Conservation (phyloP, 2,888 invertebrate genomes). For the Tetragonisca angustula region DNA sequence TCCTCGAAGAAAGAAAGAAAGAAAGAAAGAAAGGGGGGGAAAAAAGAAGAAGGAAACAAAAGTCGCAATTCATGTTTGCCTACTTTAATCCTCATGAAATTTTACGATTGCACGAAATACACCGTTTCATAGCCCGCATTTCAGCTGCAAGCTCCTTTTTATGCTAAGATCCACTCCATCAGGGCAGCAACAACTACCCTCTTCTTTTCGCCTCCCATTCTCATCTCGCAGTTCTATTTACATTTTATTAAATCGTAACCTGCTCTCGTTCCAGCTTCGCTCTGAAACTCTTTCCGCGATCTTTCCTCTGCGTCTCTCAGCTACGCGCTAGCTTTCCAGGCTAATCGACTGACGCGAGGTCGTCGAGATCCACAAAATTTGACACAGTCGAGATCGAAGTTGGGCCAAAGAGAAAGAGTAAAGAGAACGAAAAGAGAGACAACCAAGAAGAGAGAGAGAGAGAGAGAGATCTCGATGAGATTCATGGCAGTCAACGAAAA, state of each 20-base stretch:
- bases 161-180: background rate
- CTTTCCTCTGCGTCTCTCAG: background rate
- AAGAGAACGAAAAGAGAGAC: background rate
- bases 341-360: too few relatives aligned
- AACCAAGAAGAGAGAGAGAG: too few relatives aligned
- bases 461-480: background rate
- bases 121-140: constrained; percentile 13
- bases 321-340: background rate
- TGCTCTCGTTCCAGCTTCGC: background rate
- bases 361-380: too few relatives aligned
- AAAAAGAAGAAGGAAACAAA: background rate
- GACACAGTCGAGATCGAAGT: too few relatives aligned
- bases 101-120: constrained; percentile 12
- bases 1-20: too few relatives aligned
- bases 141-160: constrained; percentile 21
- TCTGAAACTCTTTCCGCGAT: background rate
- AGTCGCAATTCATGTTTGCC: background rate
- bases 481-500: background rate
- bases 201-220: background rate
- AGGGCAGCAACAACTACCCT: too few relatives aligned
- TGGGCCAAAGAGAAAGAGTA: background rate
- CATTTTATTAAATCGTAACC: constrained; percentile 31
- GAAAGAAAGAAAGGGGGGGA: too few relatives aligned
- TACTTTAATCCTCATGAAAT: constrained; percentile 17
- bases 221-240: background rate